Evolutionary conservation across 1,140 invertebrate species (phyloP), one percentile per base, ranked within the genome.

Genomic region (Drosophila ficusphila): DNA sequence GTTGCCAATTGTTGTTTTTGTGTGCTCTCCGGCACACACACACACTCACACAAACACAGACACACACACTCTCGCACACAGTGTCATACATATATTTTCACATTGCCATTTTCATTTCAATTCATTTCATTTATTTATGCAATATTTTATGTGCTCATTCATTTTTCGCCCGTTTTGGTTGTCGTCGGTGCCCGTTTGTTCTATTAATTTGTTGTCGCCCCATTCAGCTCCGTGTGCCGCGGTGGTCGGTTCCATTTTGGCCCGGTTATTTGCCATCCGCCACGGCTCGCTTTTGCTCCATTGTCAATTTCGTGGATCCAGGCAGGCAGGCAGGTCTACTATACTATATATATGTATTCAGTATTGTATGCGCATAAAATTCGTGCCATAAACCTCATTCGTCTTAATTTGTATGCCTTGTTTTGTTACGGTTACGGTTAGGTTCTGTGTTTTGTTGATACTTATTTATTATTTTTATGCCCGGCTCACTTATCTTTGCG

Each of bases 41-140:
- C 47, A n/a, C n/a, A n/a, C n/a, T n/a, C n/a, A n/a, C n/a, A n/a
- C n/a, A n/a, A n/a, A n/a, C n/a, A n/a, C n/a, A n/a, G n/a, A n/a
- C n/a, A n/a, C n/a, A n/a, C n/a, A n/a, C n/a, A n/a, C 6, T 11
- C 64, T 18, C 64, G 27, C 31, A 25, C 47, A 52, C 38, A 48
- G 23, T 8, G 41, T 41, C 56, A 29, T 44, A 60, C 29, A 57
- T 18, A 46, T 78, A 58, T 86, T 74, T 75, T 71, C 60, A 62
- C 79, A 79, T 83, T 79, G 76, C 81, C 82, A 88, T 86, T 86
- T 86, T 81, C 78, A 88, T 88, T 86, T 86, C 61, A 88, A 86
- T 86, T 86, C 82, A 86, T 86, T 83, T 86, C 68, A 82, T 88
- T 86, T 86, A 86, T 86, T 86, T 86, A 86, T 86, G 82, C 82